Evolutionary conservation across 2,113 vertebrate species (phyloP), one percentile per base, ranked within the genome.

Genomic region (Papio anubis): DNA sequence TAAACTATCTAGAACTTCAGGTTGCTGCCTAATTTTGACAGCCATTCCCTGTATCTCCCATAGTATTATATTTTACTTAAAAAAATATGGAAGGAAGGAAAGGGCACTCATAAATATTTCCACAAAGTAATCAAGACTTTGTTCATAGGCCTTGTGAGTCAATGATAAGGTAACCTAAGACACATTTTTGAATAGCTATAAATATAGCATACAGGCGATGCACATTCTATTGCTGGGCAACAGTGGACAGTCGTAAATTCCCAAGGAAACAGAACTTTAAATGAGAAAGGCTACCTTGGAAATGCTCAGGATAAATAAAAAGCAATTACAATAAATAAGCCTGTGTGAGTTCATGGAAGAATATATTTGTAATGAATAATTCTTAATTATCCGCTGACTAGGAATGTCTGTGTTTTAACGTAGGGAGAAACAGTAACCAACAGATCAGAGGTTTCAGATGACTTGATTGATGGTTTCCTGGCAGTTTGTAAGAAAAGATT

Each of bases 211-310:
- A 35, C 6, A 83, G 35, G 0, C 75, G 92, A 4, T 90, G 35
- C 38, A 66, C 3, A 52, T 76, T 73, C 43, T 92, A 90, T 97
- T 94, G 68, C 87, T 96, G 75, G 38, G 80, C 55, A 97, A 96
- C 92, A 32, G 45, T 86, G 40, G 48, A 66, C 35, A 81, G 57
- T 86, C 61, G 72, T 75, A 48, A 76, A 86, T 90, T 96, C 48
- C 81, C 90, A 88, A 94, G 95, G 95, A 93, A 94, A 96, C 72
- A 95, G 89, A 95, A 66, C 52, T 40, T 88, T 66, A 89, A 84
- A 88, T 66, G 95, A 94, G 66, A 92, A 91, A 96, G 23, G 20
- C 57, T 95, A 96, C 59, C 38, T 80, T 93, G 43, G 73, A 90
- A 93, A 79, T 96, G 48, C 83, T 55, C 73, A 72, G 55, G 23